Evolutionary conservation across 2,888 invertebrate genomes (phyloP).

Genomic region (Muscina levida): DNA sequence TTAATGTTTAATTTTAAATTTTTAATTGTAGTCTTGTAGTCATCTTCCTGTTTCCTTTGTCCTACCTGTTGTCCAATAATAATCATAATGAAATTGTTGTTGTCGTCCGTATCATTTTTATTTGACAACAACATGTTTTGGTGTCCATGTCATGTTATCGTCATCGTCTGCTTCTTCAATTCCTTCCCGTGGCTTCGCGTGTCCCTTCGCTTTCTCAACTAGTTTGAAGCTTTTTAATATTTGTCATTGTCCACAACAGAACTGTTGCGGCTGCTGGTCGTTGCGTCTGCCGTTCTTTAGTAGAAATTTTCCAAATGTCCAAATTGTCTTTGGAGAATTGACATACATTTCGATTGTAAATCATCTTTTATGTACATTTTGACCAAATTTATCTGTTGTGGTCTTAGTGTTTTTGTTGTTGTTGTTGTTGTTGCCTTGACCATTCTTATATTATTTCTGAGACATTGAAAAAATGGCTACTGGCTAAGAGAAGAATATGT

Average conservation of each 20-base stretch:
- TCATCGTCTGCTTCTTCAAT: not conserved
- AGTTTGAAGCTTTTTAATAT: slow-evolving; percentile 16
- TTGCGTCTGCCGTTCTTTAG: slow-evolving; percentile 35
- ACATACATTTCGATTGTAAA: slow-evolving; percentile 65
- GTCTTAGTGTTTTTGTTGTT: not conserved
- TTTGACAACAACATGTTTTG: slow-evolving; percentile 66
- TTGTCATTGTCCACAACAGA: not conserved
- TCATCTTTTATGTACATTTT: slow-evolving; percentile 50
- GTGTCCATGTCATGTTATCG: slow-evolving; percentile 65
- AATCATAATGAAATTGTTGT: slow-evolving; percentile 62
- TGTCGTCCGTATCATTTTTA: slow-evolving; percentile 58
- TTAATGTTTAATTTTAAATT: slow-evolving; percentile 6
- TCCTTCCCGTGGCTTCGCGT: slow-evolving; percentile 35
- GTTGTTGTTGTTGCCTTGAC: too few species aligned
- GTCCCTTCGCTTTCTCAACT: slow-evolving; percentile 1
- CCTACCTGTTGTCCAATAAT: slow-evolving; percentile 21
- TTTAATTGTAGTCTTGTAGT: too few species aligned
- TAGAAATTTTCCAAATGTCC: slow-evolving; percentile 51
- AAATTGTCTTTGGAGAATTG: slow-evolving; percentile 65
- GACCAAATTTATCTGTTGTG: slow-evolving; percentile 36
- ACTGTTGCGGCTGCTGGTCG: slow-evolving; percentile 33
- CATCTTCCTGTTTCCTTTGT: not conserved
- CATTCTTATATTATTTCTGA: slow-evolving; percentile 36
- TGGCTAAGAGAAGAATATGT: slow-evolving; percentile 45
- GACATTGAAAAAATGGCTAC: slow-evolving; percentile 56